These are phyloP conservation scores for Pipistrellus kuhlii DNA, from an alignment of 2,797 vertebrate species.

Conservation along the genomic window DNA sequence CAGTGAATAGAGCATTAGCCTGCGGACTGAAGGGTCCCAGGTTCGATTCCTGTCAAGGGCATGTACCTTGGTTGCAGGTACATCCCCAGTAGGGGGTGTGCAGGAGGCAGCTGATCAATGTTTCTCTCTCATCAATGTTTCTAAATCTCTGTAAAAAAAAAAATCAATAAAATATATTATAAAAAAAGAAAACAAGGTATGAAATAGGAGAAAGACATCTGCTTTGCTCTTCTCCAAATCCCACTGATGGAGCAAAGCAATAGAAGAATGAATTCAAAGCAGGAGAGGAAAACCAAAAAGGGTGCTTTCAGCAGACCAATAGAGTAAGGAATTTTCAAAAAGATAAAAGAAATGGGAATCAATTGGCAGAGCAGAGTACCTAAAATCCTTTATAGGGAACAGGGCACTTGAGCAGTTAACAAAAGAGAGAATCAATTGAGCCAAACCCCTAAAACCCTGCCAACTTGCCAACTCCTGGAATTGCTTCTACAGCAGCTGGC, in stretches of 20 bases:
- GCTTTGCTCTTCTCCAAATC: slow-evolving; percentile 45
- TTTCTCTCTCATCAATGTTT: no score
- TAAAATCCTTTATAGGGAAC: neutral
- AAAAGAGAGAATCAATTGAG: neutral
- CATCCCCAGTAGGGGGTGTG: no score
- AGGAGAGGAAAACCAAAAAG: slow-evolving; percentile 14
- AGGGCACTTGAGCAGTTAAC: neutral
- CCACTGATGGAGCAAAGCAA: slow-evolving; percentile 48
- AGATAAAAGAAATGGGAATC: neutral
- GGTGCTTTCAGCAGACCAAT: neutral
- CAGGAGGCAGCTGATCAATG: no score
- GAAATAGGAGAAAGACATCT: neutral
- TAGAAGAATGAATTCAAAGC: neutral
- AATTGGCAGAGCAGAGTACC: neutral
- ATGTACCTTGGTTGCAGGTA: no score
- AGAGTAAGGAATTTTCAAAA: slow-evolving; percentile 10
- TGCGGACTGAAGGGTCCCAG: no score
- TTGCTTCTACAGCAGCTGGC: neutral
- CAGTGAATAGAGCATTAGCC: no score
- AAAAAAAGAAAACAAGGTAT: neutral
- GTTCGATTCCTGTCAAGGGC: no score
- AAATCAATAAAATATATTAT: no score
- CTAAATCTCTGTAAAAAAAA: no score
- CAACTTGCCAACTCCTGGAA: neutral
- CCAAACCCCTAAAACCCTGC: neutral